Conservation (phyloP, 1,140 invertebrate genomes). For the Penaeus japonicus region DNA sequence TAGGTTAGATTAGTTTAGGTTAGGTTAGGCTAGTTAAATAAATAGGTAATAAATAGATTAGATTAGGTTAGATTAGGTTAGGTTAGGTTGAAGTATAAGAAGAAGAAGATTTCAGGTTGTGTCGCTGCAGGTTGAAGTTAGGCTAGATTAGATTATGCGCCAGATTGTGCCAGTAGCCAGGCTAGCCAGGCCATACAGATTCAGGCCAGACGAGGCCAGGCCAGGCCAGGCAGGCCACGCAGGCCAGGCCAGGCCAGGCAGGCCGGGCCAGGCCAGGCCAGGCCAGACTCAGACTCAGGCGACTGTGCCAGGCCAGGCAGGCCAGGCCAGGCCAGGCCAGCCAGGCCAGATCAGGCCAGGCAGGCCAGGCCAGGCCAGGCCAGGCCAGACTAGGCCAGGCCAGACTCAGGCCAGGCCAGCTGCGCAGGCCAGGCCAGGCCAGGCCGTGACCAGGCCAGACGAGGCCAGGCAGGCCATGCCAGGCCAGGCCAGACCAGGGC, state of each 20-base stretch:
- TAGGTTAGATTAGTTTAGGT: conserved; percentile 52
- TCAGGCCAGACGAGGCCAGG: conserved; percentile 17
- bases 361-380: too few relatives aligned
- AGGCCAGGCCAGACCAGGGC: too few relatives aligned
- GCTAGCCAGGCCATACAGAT: conserved; percentile 11
- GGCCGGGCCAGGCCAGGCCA: conserved; percentile 11
- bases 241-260: conserved; percentile 29
- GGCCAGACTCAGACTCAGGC: neutral
- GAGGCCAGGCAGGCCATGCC: too few relatives aligned
- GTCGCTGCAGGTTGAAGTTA: neutral
- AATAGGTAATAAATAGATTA: too few relatives aligned
- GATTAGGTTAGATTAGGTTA: conserved; percentile 26
- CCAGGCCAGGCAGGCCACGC: conserved; percentile 36
- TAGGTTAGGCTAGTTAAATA: conserved; percentile 50
- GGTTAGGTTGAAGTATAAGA: neutral
- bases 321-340: conserved; percentile 52
- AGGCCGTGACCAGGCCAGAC: too few relatives aligned
- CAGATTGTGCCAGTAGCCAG: neutral
- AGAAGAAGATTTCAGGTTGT: neutral
- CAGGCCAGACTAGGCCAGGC: too few relatives aligned
- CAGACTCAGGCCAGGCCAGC: too few relatives aligned
- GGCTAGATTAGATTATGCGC: neutral
- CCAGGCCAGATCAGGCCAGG: too few relatives aligned
- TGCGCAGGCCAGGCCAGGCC: too few relatives aligned
- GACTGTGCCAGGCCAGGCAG: conserved; percentile 38